Percentiles rank a stretch among this genome's conserved stretches.
phyloP scores from a whole-genome alignment of 1,140 invertebrate genomes.

The Apis laboriosa region DNA sequence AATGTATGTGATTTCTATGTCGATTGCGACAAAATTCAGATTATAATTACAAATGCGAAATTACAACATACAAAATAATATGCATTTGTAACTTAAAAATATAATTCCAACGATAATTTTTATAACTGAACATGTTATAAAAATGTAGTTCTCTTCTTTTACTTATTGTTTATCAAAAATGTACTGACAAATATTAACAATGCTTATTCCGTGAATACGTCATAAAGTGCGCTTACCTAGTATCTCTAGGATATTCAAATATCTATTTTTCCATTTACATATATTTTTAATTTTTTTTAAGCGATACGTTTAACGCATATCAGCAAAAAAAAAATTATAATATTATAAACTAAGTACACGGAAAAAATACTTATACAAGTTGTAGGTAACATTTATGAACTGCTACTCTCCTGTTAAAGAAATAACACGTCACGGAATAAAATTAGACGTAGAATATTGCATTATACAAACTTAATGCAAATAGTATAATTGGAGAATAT shows the following conservation, averaged over 20 bases:
- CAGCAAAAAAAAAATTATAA: slow-evolving; percentile 4
- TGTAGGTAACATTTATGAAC: slow-evolving; percentile 16
- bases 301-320: slow-evolving; percentile 23
- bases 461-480: slow-evolving; percentile 10
- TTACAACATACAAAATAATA: slow-evolving; percentile 27
- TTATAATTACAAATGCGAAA: slow-evolving; percentile 20
- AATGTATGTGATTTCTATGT: slow-evolving; percentile 2
- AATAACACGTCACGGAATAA: slow-evolving; percentile 45
- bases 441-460: slow-evolving; percentile 16
- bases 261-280: slow-evolving; percentile 29
- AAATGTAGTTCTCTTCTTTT: slow-evolving; percentile 8
- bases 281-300: slow-evolving; percentile 14
- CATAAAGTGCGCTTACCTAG: slow-evolving; percentile 6
- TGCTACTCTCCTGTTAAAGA: slow-evolving; percentile 20
- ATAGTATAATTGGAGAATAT: slow-evolving; percentile 7
- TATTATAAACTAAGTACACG: slow-evolving; percentile 34
- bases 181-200: slow-evolving; percentile 33
- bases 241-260: slow-evolving; percentile 10
- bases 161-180: slow-evolving; percentile 30
- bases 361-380: slow-evolving; percentile 15
- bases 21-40: not conserved
- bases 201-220: slow-evolving; percentile 28
- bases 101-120: not conserved
- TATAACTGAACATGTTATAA: slow-evolving; percentile 10
- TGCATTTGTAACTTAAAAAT: slow-evolving; percentile 6